Percentiles rank a stretch among this genome's conserved stretches.
Evolutionary conservation across 1,140 invertebrate species (phyloP).

Genomic region (Trigoniulus corallinus): DNA sequence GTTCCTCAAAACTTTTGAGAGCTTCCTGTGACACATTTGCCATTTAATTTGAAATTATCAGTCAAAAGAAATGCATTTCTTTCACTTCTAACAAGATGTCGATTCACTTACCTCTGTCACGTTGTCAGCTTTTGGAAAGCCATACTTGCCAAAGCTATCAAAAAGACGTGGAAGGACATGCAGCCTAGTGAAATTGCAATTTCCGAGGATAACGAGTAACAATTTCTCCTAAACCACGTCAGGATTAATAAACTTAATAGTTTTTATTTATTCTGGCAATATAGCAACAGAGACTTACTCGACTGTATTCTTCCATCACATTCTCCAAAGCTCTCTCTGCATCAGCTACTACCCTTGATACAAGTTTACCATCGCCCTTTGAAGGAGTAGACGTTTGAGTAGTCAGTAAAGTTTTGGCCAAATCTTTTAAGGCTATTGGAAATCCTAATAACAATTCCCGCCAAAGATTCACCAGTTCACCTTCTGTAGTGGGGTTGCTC

Average conservation of each 20-base stretch:
- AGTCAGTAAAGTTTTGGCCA: too few relatives aligned
- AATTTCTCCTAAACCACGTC: too few relatives aligned
- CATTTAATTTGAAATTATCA: not conserved
- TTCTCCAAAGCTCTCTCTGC: too few relatives aligned
- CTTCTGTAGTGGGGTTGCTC: not conserved
- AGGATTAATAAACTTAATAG: too few relatives aligned
- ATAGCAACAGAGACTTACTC: too few relatives aligned
- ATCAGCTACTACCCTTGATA: too few relatives aligned
- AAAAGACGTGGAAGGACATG: slow-evolving; percentile 51
- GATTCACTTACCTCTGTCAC: not conserved
- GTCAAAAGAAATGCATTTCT: not conserved
- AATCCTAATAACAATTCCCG: slow-evolving; percentile 38
- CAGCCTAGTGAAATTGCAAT: slow-evolving; percentile 66
- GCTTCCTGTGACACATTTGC: slow-evolving; percentile 15
- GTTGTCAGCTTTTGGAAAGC: slow-evolving; percentile 39
- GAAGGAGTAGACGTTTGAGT: too few relatives aligned
- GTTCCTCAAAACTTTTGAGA: slow-evolving; percentile 19
- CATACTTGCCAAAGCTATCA: slow-evolving; percentile 40
- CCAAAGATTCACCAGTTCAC: slow-evolving; percentile 7
- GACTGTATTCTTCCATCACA: too few relatives aligned
- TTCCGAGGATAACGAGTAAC: slow-evolving; percentile 69
- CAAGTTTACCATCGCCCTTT: too few relatives aligned
- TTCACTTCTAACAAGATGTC: not conserved
- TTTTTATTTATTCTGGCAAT: too few relatives aligned
- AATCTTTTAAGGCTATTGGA: slow-evolving; percentile 6